phyloP scores from a whole-genome alignment of 2,797 vertebrate genomes.

The Halcyon chelicuti region DNA sequence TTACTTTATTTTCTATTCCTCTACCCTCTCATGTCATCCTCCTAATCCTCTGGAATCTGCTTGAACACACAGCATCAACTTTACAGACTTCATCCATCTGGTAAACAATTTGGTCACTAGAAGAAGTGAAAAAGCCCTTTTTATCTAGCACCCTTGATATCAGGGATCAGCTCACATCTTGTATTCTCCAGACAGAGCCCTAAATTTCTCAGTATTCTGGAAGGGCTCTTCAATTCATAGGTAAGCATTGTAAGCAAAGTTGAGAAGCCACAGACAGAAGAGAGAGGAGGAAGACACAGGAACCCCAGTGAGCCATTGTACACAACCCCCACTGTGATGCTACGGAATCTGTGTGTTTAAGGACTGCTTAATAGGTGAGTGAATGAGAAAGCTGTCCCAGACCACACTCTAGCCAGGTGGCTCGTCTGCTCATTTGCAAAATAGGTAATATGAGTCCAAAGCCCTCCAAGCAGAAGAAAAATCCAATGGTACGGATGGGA shows the following conservation, averaged over 20 bases:
- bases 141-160: background rate
- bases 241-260: background rate
- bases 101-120: background rate
- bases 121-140: background rate
- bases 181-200: background rate
- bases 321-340: background rate
- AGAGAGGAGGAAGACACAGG: background rate
- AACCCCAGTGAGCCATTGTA: background rate
- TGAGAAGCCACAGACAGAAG: background rate
- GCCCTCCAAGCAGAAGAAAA: background rate
- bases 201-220: background rate
- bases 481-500: background rate
- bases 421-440: background rate
- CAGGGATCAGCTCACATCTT: background rate
- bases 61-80: background rate
- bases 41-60: background rate
- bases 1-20: background rate
- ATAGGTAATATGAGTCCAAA: background rate
- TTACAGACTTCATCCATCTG: background rate
- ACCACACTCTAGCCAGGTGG: too few species aligned
- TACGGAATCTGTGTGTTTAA: background rate
- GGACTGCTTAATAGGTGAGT: background rate
- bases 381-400: background rate
- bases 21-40: background rate
- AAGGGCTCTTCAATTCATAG: background rate